These are phyloP conservation scores for Lepisosteus oculatus DNA, from an alignment of 2,113 vertebrate genomes.

Conservation along the genomic window DNA sequence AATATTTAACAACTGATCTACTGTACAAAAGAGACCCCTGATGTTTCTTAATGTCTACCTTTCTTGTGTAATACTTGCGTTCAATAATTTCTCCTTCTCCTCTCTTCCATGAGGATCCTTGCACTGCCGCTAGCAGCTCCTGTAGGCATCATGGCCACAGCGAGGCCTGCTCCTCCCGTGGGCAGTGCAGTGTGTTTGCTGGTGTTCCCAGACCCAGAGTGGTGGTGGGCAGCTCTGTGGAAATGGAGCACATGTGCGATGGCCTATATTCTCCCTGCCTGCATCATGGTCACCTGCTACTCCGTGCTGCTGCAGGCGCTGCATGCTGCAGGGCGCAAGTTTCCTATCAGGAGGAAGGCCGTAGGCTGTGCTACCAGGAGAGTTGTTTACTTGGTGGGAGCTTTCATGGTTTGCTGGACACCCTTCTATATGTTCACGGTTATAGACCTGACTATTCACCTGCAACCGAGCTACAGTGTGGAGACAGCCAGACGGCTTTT, in stretches of 20 bases:
- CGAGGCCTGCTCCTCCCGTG: background rate
- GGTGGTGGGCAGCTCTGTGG: background rate
- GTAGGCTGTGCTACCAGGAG: background rate
- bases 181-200: background rate
- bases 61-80: background rate
- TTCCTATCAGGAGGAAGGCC: background rate
- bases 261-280: background rate
- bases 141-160: slow-evolving; percentile 1
- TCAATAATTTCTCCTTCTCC: background rate
- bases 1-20: too few relatives aligned
- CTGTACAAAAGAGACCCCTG: background rate
- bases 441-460: background rate
- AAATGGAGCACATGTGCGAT: background rate
- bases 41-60: background rate
- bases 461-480: background rate
- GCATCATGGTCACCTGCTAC: slow-evolving; percentile 7
- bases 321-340: background rate
- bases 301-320: background rate
- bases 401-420: background rate
- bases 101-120: background rate
- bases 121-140: background rate
- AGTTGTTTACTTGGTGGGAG: background rate
- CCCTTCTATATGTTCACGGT: background rate
- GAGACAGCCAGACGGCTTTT: background rate
- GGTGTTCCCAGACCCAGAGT: background rate